A percentile compares a stretch with the other conserved stretches of the same genome.
phyloP scores from a whole-genome alignment of 1,140 invertebrate species.

The Nephila pilipes region DNA sequence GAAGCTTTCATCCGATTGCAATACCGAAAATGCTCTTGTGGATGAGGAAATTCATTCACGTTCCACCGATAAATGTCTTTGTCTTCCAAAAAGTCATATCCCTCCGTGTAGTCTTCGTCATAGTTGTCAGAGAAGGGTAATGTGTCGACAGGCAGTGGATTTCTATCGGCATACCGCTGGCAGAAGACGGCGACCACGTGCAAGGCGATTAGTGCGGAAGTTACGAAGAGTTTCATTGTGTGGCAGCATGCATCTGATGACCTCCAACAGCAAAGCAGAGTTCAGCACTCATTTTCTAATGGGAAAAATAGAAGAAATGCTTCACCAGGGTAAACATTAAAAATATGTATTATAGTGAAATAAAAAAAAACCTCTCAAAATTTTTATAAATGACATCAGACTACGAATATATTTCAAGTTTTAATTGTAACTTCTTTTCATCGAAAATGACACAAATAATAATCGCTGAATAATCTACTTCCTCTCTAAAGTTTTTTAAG shows the following conservation, averaged over 20 bases:
- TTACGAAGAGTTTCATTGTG: neutral
- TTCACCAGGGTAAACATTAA: neutral
- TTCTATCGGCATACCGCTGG: constrained; percentile 45
- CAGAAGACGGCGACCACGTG: neutral
- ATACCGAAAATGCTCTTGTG: constrained; percentile 24
- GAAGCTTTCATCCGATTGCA: constrained; percentile 62
- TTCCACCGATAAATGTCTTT: constrained; percentile 69
- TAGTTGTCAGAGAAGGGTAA: neutral
- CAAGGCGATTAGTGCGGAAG: neutral
- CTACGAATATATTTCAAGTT: no score
- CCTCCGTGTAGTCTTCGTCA: constrained; percentile 33
- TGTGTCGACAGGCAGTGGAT: constrained; percentile 27
- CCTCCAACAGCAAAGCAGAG: neutral
- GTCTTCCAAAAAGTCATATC: constrained; percentile 14
- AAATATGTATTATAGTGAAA: neutral
- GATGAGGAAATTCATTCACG: constrained; percentile 66
- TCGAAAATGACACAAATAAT: no score
- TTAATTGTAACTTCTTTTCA: no score
- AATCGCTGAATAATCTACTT: no score
- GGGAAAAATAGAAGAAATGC: neutral
- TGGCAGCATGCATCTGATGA: neutral
- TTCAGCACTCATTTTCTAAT: neutral
- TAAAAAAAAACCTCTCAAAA: no score
- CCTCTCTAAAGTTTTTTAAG: no score
- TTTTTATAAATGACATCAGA: no score